Base-by-base conservation (phyloP, 2,797 vertebrate species). In the Melopsittacus undulatus region DNA sequence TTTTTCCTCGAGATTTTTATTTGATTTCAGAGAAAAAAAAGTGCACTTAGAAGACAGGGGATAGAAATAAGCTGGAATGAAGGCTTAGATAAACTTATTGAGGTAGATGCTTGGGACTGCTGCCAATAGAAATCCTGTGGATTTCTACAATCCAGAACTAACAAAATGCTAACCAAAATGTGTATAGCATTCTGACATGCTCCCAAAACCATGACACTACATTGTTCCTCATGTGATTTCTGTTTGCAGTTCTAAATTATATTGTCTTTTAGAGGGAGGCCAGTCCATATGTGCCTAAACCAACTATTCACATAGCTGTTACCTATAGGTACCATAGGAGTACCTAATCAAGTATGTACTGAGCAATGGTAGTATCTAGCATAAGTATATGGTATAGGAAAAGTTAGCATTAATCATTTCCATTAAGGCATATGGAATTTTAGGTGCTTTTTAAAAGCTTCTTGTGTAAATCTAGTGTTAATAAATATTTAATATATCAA, bases 131-230 rank as follows among this genome's bases (percentile, higher is more conserved):
- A 34, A 34, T 66, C 63, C 40, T 48, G 11, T 36, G 38, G 43
- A 19, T 69, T 69, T 38, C 56, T 68, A 13, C 49, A 48, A 4
- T 32, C 21, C 29, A n/a, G 49, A 45, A 29, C 45, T 75, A 59
- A 54, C 13, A 26, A 83, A 68, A 82, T 14, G 38, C 29, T 73
- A 67, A 61, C 51, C 2, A 9, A 75, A 66, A 79, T 11, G 13
- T 1, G 1, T 34, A 56, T 74, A 20, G 7, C 11, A 0, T 83
- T 79, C 34, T 87, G 62, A 18, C 27, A 10, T 1, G 1, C 20
- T 87, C 68, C 20, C 54, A 9, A 61, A 80, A 59, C 40, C 59
- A 9, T 49, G 29, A 34, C 29, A 9, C 12, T 43, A 27, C 13
- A 46, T 62, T 26, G 13, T 45, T 76, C 22, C n/a, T 49, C 11